Evolutionary conservation across 2,797 vertebrate genomes (phyloP).

Genomic region (Echiichthys vipera): DNA sequence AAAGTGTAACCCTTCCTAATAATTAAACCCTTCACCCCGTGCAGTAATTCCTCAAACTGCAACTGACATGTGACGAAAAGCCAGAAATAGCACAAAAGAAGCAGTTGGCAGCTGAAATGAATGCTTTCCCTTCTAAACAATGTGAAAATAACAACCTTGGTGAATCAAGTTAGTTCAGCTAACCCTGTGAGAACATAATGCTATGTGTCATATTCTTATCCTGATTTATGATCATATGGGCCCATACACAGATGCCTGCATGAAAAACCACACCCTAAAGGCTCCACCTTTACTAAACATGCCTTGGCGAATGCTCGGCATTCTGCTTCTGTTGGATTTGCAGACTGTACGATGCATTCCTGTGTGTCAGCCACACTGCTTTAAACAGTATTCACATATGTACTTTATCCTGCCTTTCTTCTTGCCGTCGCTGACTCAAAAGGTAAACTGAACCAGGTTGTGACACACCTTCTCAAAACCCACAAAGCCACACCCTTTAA

Average conservation of each 20-base stretch:
- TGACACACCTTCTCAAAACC: background rate
- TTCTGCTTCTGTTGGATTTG: background rate
- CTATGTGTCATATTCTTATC: background rate
- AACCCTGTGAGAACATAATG: background rate
- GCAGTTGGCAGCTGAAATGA: background rate
- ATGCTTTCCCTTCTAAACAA: background rate
- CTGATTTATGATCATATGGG: conserved; percentile 23
- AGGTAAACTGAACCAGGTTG: background rate
- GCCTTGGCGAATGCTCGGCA: conserved; percentile 22
- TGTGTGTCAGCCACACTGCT: background rate
- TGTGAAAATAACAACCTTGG: background rate
- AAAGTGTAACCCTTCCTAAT: background rate
- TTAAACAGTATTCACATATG: no score
- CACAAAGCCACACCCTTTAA: background rate
- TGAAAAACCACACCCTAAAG: conserved; percentile 31
- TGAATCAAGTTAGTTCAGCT: background rate
- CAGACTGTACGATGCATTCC: background rate
- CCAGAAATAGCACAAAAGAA: background rate
- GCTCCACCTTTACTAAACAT: conserved; percentile 43
- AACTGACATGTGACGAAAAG: background rate
- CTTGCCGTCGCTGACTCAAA: background rate
- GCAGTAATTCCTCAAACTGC: background rate
- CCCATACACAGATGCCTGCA: background rate
- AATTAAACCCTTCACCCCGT: background rate
- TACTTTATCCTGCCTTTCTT: no score